Evolutionary conservation across 2,888 invertebrate genomes (phyloP).

Genomic region (Heteromurus nitidus): DNA sequence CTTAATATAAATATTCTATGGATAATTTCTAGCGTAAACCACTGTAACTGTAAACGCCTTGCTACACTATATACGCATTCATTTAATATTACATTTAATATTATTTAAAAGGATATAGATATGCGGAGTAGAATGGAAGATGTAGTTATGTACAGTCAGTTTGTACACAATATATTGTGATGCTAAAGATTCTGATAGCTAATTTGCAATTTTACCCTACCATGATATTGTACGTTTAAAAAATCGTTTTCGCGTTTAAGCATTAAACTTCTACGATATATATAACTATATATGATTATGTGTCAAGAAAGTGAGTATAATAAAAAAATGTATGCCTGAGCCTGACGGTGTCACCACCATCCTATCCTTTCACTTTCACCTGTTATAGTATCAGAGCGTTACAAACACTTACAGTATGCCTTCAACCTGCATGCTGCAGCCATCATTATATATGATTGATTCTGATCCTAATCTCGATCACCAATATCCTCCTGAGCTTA

Average conservation of each 20-base stretch:
- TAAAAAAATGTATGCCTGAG: neutral
- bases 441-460: too few species aligned
- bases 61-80: conserved; percentile 14
- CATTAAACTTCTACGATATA: neutral
- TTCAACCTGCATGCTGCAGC: too few species aligned
- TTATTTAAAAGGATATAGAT: neutral
- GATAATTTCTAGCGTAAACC: too few species aligned
- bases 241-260: neutral
- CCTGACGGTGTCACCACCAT: neutral
- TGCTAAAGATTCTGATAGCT: conserved; percentile 2
- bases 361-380: too few species aligned
- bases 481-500: too few species aligned
- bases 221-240: neutral
- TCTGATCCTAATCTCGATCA: too few species aligned
- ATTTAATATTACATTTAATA: neutral
- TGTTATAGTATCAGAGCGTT: too few species aligned
- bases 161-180: conserved; percentile 25
- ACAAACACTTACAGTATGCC: too few species aligned
- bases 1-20: neutral
- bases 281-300: too few species aligned
- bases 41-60: conserved; percentile 7
- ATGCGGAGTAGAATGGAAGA: neutral
- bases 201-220: neutral
- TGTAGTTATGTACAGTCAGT: conserved; percentile 22
- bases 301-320: neutral